Conservation (phyloP, 2,113 vertebrate genomes). For the Dasyornis broadbenti region DNA sequence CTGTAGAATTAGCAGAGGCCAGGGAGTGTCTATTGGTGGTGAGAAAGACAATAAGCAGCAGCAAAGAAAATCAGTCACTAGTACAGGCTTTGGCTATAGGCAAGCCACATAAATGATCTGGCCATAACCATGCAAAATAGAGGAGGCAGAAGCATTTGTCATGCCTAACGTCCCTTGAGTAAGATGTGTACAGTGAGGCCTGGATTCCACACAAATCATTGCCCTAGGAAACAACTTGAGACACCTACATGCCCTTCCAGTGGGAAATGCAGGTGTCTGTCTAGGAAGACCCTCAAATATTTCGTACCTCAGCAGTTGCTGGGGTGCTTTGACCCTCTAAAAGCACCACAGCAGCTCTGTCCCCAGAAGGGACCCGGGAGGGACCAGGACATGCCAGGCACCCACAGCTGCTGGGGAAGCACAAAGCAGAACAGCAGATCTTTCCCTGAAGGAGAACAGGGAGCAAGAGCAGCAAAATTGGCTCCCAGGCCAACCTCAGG, state of each 20-base stretch:
- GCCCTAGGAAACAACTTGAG: neutral
- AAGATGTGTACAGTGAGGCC: neutral
- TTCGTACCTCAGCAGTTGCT: neutral
- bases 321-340: neutral
- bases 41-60: neutral
- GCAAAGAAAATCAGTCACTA: neutral
- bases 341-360: neutral
- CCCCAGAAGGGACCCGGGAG: rapidly evolving
- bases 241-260: neutral
- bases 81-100: neutral
- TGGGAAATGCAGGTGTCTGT: neutral
- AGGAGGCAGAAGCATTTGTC: neutral
- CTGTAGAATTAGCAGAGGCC: neutral
- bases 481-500: neutral
- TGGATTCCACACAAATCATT: neutral
- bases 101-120: neutral
- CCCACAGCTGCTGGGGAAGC: rapidly evolving
- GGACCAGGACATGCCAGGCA: too few species aligned
- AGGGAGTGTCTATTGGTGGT: neutral
- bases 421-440: rapidly evolving
- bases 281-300: neutral
- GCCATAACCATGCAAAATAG: neutral
- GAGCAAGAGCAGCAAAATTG: neutral
- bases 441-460: neutral
- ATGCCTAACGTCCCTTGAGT: neutral